Evolutionary conservation across 2,888 invertebrate species (phyloP).

Genomic region (Pterostichus niger): DNA sequence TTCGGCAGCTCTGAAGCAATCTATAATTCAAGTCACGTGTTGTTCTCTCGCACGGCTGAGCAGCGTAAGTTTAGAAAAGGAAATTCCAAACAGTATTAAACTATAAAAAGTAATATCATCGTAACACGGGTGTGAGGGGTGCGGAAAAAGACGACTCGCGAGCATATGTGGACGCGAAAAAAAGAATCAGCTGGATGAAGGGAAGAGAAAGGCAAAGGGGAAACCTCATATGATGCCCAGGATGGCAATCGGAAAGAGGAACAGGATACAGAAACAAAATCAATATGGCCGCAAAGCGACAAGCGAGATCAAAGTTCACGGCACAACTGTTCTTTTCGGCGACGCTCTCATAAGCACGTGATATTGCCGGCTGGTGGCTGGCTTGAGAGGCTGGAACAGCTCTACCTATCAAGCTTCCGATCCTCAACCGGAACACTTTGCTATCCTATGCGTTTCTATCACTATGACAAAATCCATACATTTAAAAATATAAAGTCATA

Average conservation of each 20-base stretch:
- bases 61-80: slow-evolving; percentile 55
- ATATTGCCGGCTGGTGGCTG: slow-evolving; percentile 55
- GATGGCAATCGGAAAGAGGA: slow-evolving; percentile 60
- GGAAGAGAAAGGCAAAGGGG: slow-evolving; percentile 7
- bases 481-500: too few relatives aligned
- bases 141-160: neutral
- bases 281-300: slow-evolving; percentile 67
- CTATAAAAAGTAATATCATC: slow-evolving; percentile 70
- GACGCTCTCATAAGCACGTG: slow-evolving; percentile 62
- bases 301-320: slow-evolving; percentile 66
- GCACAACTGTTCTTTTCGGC: slow-evolving; percentile 65
- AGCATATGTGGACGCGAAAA: slow-evolving; percentile 22
- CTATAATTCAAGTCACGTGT: slow-evolving; percentile 44
- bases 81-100: slow-evolving; percentile 69
- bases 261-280: slow-evolving; percentile 66
- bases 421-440: neutral
- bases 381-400: neutral
- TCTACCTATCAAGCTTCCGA: neutral
- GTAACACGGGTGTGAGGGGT: neutral
- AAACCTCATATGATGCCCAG: slow-evolving; percentile 61
- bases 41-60: slow-evolving; percentile 41
- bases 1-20: slow-evolving; percentile 22
- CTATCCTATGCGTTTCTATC: too few relatives aligned
- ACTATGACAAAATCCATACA: too few relatives aligned
- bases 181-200: slow-evolving; percentile 21